Evolutionary conservation across 2,888 invertebrate genomes (phyloP).

Genomic region (Aphidius colemani): DNA sequence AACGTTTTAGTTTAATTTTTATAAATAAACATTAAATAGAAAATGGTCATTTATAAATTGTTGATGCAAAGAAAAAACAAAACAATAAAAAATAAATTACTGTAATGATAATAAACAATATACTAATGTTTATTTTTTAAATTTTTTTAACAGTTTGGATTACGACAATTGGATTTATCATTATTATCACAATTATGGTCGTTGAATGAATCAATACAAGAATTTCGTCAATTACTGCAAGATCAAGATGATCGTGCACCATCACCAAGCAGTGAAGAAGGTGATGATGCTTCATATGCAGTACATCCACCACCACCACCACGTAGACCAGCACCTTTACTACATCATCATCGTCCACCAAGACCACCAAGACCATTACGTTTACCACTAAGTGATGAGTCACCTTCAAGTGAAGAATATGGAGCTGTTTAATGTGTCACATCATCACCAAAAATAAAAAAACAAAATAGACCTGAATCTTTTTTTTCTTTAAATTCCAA

Average conservation of each 20-base stretch:
- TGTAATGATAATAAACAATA: too few relatives aligned
- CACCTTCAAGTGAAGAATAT: constrained; percentile 58
- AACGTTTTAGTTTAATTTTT: too few relatives aligned
- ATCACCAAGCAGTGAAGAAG: constrained; percentile 63
- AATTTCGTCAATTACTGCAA: constrained; percentile 75
- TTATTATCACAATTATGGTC: constrained; percentile 90
- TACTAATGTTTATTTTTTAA: neutral
- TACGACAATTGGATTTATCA: constrained; percentile 87
- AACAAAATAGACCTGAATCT: constrained; percentile 6
- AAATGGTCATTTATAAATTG: too few relatives aligned
- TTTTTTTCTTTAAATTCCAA: neutral
- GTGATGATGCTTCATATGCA: constrained; percentile 57
- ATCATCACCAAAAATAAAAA: constrained; percentile 21
- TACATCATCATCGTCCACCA: constrained; percentile 46
- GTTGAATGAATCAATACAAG: constrained; percentile 89
- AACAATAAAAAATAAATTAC: too few relatives aligned
- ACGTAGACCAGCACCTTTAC: constrained; percentile 50
- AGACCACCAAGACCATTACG: constrained; percentile 52
- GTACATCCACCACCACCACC: constrained; percentile 63
- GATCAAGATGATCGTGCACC: constrained; percentile 63
- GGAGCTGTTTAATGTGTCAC: constrained; percentile 50
- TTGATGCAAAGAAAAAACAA: too few relatives aligned
- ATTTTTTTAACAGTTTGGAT: constrained; percentile 73
- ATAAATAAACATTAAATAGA: too few relatives aligned
- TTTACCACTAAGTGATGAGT: constrained; percentile 56